A percentile compares a stretch with the other conserved stretches of the same genome.
Conservation (phyloP, 2,113 vertebrate species). For the Dicentrarchus labrax region DNA sequence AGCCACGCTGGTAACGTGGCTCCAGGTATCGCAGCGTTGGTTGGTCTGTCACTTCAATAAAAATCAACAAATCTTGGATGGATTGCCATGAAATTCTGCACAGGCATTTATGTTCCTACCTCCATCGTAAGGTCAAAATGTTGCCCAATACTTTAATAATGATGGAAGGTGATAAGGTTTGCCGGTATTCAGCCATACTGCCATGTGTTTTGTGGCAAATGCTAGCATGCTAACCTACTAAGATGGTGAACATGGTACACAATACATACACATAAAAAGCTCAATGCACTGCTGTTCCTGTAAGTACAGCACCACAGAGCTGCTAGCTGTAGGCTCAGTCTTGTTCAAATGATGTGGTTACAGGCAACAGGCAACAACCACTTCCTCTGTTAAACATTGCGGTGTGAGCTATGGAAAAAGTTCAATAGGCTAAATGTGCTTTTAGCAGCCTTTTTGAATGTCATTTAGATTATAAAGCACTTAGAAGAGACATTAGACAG, state of each 20-base stretch:
- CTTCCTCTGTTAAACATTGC: background rate
- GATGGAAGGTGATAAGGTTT: too few species aligned
- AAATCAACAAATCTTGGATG: too few species aligned
- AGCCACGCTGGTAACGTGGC: background rate
- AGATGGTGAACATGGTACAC: background rate
- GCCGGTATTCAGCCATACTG: background rate
- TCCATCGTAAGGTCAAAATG: too few species aligned
- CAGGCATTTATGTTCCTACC: background rate
- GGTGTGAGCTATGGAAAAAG: background rate
- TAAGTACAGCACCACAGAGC: background rate
- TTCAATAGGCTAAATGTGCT: background rate
- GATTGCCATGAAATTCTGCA: background rate
- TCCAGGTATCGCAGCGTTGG: background rate
- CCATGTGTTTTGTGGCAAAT: background rate
- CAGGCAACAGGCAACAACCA: background rate
- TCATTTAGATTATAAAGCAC: constrained; percentile 20
- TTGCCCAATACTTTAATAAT: too few species aligned
- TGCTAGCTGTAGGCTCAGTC: background rate
- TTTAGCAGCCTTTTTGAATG: constrained; percentile 11
- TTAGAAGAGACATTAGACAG: background rate
- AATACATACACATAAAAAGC: background rate
- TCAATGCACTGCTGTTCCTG: background rate
- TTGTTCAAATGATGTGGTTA: background rate
- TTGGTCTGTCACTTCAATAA: too few species aligned
- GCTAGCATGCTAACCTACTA: background rate